phyloP scores from a whole-genome alignment of 2,888 invertebrate species.

The Abrostola tripartita region DNA sequence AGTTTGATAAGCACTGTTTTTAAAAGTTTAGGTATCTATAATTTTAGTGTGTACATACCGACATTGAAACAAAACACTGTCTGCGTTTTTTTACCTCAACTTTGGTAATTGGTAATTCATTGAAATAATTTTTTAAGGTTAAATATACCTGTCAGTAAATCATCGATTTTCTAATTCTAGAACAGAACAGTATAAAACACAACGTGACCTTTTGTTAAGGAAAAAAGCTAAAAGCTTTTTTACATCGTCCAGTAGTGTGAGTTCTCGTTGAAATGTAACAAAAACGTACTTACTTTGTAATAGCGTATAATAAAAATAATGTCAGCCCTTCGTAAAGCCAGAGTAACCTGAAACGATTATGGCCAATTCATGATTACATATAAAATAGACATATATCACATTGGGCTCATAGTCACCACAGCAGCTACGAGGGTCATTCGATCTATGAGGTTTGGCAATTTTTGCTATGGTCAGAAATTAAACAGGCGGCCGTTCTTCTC shows the following conservation, averaged over 20 bases:
- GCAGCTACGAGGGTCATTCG: too few relatives aligned
- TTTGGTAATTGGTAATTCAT: too few relatives aligned
- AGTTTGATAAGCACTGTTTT: not conserved
- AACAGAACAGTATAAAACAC: slow-evolving; percentile 35
- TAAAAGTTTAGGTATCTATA: too few relatives aligned
- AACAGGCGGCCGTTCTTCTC: too few relatives aligned
- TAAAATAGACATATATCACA: not conserved
- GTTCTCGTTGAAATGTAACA: slow-evolving; percentile 45
- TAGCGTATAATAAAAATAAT: slow-evolving; percentile 42
- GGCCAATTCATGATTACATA: slow-evolving; percentile 25
- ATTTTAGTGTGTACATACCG: too few relatives aligned
- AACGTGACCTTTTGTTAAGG: slow-evolving; percentile 31
- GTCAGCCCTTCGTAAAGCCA: slow-evolving; percentile 20
- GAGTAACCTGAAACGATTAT: slow-evolving; percentile 26
- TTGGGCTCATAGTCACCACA: too few relatives aligned
- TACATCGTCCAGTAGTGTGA: slow-evolving; percentile 43
- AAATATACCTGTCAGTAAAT: too few relatives aligned
- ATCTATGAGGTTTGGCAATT: too few relatives aligned
- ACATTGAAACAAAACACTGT: too few relatives aligned
- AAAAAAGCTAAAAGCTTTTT: slow-evolving; percentile 53
- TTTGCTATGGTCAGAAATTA: too few relatives aligned
- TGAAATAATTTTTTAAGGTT: too few relatives aligned
- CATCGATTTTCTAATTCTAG: not conserved
- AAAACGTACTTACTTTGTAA: slow-evolving; percentile 48
- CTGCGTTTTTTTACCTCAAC: too few relatives aligned